Evolutionary conservation across 2,797 vertebrate genomes (phyloP).

Genomic region (Hephaestus fuliginosus): DNA sequence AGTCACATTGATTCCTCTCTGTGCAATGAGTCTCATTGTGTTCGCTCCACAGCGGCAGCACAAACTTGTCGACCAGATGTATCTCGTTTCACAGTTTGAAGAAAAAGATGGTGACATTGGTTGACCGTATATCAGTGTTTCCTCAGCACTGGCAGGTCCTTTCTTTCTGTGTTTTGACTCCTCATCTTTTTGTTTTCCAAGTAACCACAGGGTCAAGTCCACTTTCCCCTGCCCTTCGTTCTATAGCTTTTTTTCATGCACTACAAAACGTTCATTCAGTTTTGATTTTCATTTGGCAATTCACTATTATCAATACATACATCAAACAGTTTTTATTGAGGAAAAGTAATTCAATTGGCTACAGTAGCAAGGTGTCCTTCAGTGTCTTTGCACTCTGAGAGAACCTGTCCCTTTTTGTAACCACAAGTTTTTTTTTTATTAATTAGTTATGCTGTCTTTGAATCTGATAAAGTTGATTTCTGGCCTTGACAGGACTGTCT

Average conservation of each 20-base stretch:
- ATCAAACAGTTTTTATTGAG: not conserved
- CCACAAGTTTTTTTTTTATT: not conserved
- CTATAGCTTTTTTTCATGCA: not conserved
- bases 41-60: slow-evolving; percentile 20
- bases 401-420: not conserved
- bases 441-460: not conserved
- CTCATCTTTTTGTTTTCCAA: not conserved
- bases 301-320: too few species aligned
- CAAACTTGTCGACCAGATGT: slow-evolving; percentile 8
- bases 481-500: not conserved
- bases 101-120: not conserved
- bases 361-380: not conserved
- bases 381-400: not conserved
- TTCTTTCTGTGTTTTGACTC: not conserved
- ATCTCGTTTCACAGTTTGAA: slow-evolving; percentile 8
- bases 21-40: not conserved
- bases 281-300: not conserved
- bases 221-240: not conserved
- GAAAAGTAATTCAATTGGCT: not conserved
- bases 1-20: slow-evolving; percentile 1
- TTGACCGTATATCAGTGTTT: not conserved
- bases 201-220: not conserved
- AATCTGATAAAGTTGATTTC: not conserved
- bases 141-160: not conserved
- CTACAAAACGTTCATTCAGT: not conserved